Percentiles rank a stretch among this genome's conserved stretches.
Evolutionary conservation across 2,113 vertebrate genomes (phyloP).

Genomic region (Cyprinus carpio): DNA sequence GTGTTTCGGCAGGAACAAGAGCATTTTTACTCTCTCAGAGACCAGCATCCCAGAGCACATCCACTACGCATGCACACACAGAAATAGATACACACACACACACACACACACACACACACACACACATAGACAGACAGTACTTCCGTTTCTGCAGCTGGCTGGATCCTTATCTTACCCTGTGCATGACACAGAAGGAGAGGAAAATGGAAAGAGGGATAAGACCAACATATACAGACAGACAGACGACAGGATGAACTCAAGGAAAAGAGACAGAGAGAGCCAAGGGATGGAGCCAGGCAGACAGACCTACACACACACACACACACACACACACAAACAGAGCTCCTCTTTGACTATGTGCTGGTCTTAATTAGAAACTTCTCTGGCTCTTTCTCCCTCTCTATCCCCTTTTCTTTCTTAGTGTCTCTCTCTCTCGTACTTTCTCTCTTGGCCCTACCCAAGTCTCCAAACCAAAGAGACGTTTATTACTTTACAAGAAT

Average conservation of each 20-base stretch:
- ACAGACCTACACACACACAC: constrained; percentile 17
- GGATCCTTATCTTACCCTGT: constrained; percentile 21
- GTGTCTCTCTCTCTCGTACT: neutral
- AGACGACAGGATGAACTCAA: constrained; percentile 24
- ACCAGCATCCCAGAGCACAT: neutral
- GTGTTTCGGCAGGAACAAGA: constrained; percentile 1
- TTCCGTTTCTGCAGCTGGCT: constrained; percentile 32
- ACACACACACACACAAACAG: constrained; percentile 11
- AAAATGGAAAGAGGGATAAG: constrained; percentile 34
- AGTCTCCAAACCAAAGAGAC: constrained; percentile 20
- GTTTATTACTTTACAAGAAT: constrained; percentile 23
- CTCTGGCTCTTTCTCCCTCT: constrained; percentile 11
- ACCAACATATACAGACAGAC: constrained; percentile 19
- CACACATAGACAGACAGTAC: neutral
- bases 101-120: neutral
- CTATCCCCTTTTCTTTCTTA: constrained; percentile 1
- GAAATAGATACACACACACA: neutral
- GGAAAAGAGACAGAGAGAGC: constrained; percentile 44
- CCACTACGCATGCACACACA: neutral
- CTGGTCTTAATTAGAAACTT: constrained; percentile 37
- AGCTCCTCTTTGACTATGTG: neutral
- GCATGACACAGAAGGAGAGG: constrained; percentile 28
- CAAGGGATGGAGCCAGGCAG: constrained; percentile 20
- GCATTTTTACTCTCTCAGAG: constrained; percentile 5
- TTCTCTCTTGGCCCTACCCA: neutral